These are phyloP conservation scores for Zapus hudsonius DNA, from an alignment of 2,113 vertebrate species.

Conservation along the genomic window DNA sequence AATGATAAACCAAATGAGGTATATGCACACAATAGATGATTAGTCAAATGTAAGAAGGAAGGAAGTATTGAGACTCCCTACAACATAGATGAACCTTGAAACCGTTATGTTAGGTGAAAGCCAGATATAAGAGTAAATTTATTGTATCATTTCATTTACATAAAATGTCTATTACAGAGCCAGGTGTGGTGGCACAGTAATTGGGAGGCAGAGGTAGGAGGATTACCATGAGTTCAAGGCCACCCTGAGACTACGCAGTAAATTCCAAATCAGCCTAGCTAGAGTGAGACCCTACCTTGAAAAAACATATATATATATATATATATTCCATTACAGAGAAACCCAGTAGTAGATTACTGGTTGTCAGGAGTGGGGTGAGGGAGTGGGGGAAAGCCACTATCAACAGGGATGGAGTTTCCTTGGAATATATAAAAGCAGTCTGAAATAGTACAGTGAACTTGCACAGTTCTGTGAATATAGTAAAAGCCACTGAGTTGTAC, in stretches of 20 bases:
- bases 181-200: no score
- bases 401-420: neutral
- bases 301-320: no score
- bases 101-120: neutral
- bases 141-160: neutral
- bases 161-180: neutral
- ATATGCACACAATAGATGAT: neutral
- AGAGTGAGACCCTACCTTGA: no score
- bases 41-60: neutral
- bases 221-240: no score
- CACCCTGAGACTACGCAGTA: no score
- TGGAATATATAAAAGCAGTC: neutral
- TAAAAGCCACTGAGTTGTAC: neutral
- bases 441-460: slow-evolving; percentile 4
- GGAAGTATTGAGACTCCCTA: neutral
- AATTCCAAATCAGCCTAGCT: no score
- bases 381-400: neutral
- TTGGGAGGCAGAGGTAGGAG: no score
- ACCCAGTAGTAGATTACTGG: neutral
- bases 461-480: neutral
- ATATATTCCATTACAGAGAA: no score
- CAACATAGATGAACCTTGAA: neutral
- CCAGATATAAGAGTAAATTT: neutral
- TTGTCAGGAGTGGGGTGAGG: neutral
- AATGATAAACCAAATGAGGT: neutral